Percentiles rank a stretch among this genome's conserved stretches.
Conservation (phyloP, 2,888 invertebrate genomes). For the Leptura quadrifasciata region DNA sequence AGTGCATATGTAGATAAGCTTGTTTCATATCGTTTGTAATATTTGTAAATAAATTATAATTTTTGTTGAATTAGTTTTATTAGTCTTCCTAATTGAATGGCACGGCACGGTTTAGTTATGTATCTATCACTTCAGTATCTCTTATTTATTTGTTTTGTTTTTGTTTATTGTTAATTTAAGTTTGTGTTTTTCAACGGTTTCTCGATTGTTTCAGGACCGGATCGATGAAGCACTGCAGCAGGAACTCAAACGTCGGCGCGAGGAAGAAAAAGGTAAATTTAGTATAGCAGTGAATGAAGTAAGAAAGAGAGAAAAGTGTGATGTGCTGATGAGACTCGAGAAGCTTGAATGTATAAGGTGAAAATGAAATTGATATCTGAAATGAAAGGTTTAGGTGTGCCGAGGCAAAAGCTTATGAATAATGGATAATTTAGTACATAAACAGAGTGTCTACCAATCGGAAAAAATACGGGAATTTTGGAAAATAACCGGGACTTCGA, state of each 20-base stretch:
- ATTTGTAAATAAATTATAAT: slow-evolving; percentile 24
- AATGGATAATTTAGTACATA: too few relatives aligned
- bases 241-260: slow-evolving; percentile 87
- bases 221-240: slow-evolving; percentile 80
- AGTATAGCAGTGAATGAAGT: not conserved
- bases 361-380: too few relatives aligned
- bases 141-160: not conserved
- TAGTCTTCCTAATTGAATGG: slow-evolving; percentile 4
- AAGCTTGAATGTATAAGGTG: too few relatives aligned
- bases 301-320: not conserved
- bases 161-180: not conserved
- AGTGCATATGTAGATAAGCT: not conserved
- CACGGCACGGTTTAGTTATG: not conserved
- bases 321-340: not conserved
- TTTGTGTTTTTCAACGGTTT: not conserved
- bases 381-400: too few relatives aligned
- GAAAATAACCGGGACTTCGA: too few relatives aligned
- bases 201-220: slow-evolving; percentile 78
- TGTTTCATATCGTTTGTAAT: not conserved
- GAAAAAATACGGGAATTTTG: too few relatives aligned
- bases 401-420: too few relatives aligned
- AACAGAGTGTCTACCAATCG: too few relatives aligned
- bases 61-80: slow-evolving; percentile 1
- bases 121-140: not conserved
- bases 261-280: slow-evolving; percentile 83